Evolutionary conservation across 2,888 invertebrate genomes (phyloP).

Genomic region (Anodontia alba): DNA sequence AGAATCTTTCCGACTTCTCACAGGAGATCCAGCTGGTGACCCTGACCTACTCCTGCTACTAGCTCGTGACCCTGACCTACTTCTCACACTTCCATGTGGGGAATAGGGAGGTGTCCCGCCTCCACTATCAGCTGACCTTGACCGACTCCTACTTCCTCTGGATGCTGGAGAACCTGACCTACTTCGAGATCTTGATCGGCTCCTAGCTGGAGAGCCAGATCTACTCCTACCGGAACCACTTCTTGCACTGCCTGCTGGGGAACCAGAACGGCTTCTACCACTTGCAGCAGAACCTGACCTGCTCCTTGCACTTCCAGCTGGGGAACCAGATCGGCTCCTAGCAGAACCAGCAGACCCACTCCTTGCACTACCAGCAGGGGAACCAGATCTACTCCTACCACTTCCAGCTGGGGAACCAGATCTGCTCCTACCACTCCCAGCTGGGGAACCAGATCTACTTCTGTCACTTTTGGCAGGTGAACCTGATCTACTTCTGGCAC

Average conservation of each 20-base stretch:
- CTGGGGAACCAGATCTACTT: slow-evolving; percentile 35
- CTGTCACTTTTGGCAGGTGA: slow-evolving; percentile 29
- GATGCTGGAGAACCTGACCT: slow-evolving; percentile 35
- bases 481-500: slow-evolving; percentile 52
- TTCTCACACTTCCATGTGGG: slow-evolving; percentile 61
- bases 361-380: slow-evolving; percentile 55
- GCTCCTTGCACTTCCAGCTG: slow-evolving; percentile 41
- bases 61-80: slow-evolving; percentile 60
- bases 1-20: background rate
- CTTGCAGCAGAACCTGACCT: slow-evolving; percentile 43
- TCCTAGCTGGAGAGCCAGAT: slow-evolving; percentile 35
- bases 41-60: slow-evolving; percentile 31
- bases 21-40: background rate
- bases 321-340: slow-evolving; percentile 31
- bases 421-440: slow-evolving; percentile 40
- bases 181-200: slow-evolving; percentile 42
- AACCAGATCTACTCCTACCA: slow-evolving; percentile 22
- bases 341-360: slow-evolving; percentile 43
- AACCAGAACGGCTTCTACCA: slow-evolving; percentile 46
- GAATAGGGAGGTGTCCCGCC: slow-evolving; percentile 61
- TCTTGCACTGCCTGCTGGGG: slow-evolving; percentile 15
- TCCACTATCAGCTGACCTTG: slow-evolving; percentile 60
- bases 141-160: slow-evolving; percentile 46
- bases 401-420: slow-evolving; percentile 59
- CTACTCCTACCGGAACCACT: slow-evolving; percentile 27